Conservation (phyloP, 2,113 vertebrate species). For the Seriola quinqueradiata region DNA sequence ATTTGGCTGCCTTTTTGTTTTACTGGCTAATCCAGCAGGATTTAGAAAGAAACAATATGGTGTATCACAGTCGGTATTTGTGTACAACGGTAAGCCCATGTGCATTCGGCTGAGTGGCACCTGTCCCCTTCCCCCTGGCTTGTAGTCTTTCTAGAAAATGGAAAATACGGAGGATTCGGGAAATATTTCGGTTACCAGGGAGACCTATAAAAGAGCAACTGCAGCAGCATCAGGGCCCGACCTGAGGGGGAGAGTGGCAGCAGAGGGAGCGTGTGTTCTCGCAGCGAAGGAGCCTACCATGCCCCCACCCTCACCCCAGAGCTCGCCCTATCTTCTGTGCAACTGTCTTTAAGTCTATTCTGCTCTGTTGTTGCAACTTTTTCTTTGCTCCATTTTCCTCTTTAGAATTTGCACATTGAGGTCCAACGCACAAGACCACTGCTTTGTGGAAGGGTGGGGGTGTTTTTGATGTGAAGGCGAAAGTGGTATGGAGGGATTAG, state of each 20-base stretch:
- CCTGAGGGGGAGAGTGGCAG: slow-evolving; percentile 69
- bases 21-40: slow-evolving; percentile 72
- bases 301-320: slow-evolving; percentile 79
- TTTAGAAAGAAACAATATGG: slow-evolving; percentile 76
- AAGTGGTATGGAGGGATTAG: slow-evolving; percentile 87
- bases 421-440: slow-evolving; percentile 85
- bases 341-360: slow-evolving; percentile 86
- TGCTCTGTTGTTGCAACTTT: slow-evolving; percentile 87
- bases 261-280: slow-evolving; percentile 76
- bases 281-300: slow-evolving; percentile 51
- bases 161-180: slow-evolving; percentile 67
- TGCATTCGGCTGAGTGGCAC: slow-evolving; percentile 77
- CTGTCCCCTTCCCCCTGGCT: slow-evolving; percentile 75
- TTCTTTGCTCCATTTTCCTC: slow-evolving; percentile 86
- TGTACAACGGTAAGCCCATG: slow-evolving; percentile 76
- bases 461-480: slow-evolving; percentile 83
- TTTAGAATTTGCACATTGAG: slow-evolving; percentile 87
- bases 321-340: slow-evolving; percentile 82
- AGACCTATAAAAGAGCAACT: slow-evolving; percentile 86
- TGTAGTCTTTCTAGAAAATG: slow-evolving; percentile 71
- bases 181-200: slow-evolving; percentile 82
- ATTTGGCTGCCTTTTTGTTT: slow-evolving; percentile 77
- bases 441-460: slow-evolving; percentile 85
- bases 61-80: slow-evolving; percentile 76
- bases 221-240: slow-evolving; percentile 76